A percentile compares a stretch with the other conserved stretches of the same genome.
phyloP scores from a whole-genome alignment of 1,140 invertebrate species.

The Harpegnathos saltator region DNA sequence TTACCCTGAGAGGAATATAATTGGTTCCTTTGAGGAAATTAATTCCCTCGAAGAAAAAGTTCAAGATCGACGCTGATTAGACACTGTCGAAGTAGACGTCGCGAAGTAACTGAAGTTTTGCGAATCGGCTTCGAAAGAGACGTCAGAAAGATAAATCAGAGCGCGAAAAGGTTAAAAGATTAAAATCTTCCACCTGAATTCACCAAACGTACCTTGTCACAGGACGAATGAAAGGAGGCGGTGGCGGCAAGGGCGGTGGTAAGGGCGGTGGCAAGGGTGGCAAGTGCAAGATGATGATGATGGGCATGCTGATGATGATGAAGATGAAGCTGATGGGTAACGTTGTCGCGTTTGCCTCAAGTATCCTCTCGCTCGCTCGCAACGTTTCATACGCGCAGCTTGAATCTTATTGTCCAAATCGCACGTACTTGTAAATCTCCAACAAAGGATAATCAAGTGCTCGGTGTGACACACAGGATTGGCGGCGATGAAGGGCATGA shows the following conservation, averaged over 20 bases:
- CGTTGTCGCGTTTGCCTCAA: constrained; percentile 45
- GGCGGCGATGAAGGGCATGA: constrained; percentile 87
- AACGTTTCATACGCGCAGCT: too few relatives aligned
- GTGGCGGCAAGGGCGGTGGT: too few relatives aligned
- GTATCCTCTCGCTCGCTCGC: too few relatives aligned
- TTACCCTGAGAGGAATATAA: not conserved
- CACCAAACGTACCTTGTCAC: constrained; percentile 41
- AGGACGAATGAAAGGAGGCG: constrained; percentile 75
- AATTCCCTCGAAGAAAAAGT: too few relatives aligned
- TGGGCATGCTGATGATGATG: constrained; percentile 87
- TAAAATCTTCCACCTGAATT: not conserved
- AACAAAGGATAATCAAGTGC: constrained; percentile 29
- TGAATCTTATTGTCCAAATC: too few relatives aligned
- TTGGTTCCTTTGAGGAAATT: too few relatives aligned
- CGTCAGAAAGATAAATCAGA: not conserved
- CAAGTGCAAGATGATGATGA: constrained; percentile 89
- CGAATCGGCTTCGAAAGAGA: not conserved
- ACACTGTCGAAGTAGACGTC: too few relatives aligned
- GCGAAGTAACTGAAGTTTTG: too few relatives aligned
- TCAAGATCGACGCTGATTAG: too few relatives aligned
- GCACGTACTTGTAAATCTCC: too few relatives aligned
- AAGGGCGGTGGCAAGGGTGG: constrained; percentile 82
- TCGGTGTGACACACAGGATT: constrained; percentile 84
- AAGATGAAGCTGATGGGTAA: constrained; percentile 88
- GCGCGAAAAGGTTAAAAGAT: not conserved